phyloP scores from a whole-genome alignment of 1,140 invertebrate genomes.

The Gryon sp. region DNA sequence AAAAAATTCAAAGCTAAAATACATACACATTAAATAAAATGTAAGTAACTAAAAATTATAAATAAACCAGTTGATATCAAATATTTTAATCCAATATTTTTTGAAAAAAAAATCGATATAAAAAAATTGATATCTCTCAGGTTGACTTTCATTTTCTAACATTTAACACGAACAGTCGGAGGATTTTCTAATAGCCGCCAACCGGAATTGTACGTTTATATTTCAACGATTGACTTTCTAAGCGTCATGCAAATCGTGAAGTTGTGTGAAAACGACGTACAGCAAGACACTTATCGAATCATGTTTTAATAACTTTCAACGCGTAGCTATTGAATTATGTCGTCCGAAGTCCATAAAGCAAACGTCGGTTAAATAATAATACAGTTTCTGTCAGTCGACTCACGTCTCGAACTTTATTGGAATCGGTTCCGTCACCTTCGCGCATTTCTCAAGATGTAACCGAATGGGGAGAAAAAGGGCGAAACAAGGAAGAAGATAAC shows the following conservation, averaged over 20 bases:
- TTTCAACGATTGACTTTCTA: too few relatives aligned
- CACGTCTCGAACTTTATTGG: conserved; percentile 77
- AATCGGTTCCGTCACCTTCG: conserved; percentile 77
- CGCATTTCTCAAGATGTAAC: conserved; percentile 74
- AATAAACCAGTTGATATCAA: too few relatives aligned
- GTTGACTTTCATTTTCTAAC: too few relatives aligned
- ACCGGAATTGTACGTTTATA: too few relatives aligned
- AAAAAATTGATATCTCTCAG: too few relatives aligned
- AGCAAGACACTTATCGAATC: conserved; percentile 42
- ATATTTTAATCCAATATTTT: too few relatives aligned
- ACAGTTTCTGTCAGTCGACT: conserved; percentile 71
- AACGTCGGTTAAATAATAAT: conserved; percentile 76
- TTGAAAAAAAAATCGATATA: too few relatives aligned
- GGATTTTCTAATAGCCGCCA: too few relatives aligned
- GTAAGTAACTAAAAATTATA: not conserved
- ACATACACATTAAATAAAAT: not conserved
- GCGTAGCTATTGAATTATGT: conserved; percentile 31
- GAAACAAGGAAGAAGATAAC: conserved; percentile 45
- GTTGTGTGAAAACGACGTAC: not conserved
- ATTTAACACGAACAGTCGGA: too few relatives aligned
- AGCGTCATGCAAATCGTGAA: conserved; percentile 29
- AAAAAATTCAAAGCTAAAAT: not conserved
- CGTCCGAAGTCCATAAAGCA: conserved; percentile 57
- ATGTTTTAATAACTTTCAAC: conserved; percentile 52
- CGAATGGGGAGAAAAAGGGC: conserved; percentile 7